A percentile compares a stretch with the other conserved stretches of the same genome.
Conservation (phyloP, 2,888 invertebrate genomes). For the Malacosoma neustria region DNA sequence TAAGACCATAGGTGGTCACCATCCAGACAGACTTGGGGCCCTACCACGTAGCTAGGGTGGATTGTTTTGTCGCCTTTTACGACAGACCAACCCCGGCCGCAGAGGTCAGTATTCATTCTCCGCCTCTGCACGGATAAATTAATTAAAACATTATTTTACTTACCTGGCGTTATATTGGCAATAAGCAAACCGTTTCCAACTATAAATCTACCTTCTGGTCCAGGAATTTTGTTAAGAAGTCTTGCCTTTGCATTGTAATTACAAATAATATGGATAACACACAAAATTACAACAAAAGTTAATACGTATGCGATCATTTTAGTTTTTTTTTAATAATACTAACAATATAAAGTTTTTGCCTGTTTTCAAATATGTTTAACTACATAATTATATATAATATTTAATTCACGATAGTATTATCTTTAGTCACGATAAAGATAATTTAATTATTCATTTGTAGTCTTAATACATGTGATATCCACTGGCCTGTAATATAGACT, state of each 20-base stretch:
- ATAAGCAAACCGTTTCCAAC: slow-evolving; percentile 28
- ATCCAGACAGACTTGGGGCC: too few species aligned
- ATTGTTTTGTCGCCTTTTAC: too few species aligned
- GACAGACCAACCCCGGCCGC: too few species aligned
- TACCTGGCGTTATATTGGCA: slow-evolving; percentile 26
- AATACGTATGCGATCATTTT: slow-evolving; percentile 23
- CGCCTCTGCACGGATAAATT: too few species aligned
- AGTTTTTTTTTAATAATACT: neutral
- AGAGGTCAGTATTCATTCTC: too few species aligned
- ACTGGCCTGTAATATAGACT: neutral
- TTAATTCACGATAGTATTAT: too few species aligned
- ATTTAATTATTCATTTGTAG: neutral
- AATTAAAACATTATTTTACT: neutral
- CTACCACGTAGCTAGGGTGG: too few species aligned
- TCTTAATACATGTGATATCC: neutral
- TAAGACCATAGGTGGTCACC: too few species aligned
- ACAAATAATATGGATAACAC: slow-evolving; percentile 22
- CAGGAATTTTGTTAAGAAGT: slow-evolving; percentile 30
- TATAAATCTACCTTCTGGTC: slow-evolving; percentile 27
- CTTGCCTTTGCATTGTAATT: slow-evolving; percentile 32
- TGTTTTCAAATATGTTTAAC: too few species aligned
- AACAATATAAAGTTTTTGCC: too few species aligned
- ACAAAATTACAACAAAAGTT: slow-evolving; percentile 17
- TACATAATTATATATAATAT: too few species aligned
- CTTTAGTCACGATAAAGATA: too few species aligned